These are phyloP conservation scores for Acanthosoma haemorrhoidale DNA, from an alignment of 2,888 invertebrate species.

Conservation along the genomic window DNA sequence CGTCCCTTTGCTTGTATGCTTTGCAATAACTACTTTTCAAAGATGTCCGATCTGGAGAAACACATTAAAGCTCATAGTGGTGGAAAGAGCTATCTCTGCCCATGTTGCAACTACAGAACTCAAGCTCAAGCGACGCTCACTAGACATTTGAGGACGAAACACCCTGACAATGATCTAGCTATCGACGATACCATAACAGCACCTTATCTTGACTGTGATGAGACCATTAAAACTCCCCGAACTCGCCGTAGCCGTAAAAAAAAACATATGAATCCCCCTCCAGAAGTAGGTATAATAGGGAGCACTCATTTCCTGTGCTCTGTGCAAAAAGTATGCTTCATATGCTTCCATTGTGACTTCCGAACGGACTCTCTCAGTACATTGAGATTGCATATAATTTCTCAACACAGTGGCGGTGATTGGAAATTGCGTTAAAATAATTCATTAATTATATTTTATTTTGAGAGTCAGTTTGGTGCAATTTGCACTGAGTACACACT, in stretches of 20 bases:
- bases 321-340: neutral
- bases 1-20: slow-evolving; percentile 9
- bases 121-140: neutral
- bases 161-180: neutral
- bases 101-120: neutral
- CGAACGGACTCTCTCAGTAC: neutral
- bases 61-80: neutral
- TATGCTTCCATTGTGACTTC: slow-evolving; percentile 16
- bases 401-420: neutral
- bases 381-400: neutral
- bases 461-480: neutral
- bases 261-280: slow-evolving; percentile 2
- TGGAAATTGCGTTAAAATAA: slow-evolving; percentile 1
- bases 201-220: neutral
- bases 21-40: neutral
- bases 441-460: neutral
- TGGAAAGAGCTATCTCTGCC: neutral
- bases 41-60: neutral
- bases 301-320: neutral
- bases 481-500: neutral
- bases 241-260: neutral
- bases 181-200: neutral
- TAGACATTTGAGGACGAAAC: neutral
- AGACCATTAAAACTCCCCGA: neutral
- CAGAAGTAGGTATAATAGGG: neutral